Conservation (phyloP, 2,888 invertebrate species). For the Chaetogeoica ovagalla region DNA sequence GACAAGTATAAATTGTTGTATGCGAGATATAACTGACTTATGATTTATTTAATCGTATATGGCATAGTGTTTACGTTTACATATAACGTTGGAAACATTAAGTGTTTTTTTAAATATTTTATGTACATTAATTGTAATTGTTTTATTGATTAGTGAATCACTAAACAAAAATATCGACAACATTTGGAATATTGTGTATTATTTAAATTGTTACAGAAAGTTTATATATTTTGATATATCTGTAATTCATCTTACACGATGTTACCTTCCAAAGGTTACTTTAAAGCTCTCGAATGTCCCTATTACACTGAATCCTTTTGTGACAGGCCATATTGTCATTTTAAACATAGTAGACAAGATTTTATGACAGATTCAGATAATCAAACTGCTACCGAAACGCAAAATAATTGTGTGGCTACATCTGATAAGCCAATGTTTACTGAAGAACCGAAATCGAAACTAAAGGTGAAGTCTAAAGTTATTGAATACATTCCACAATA, state of each 20-base stretch:
- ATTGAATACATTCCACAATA: constrained; percentile 44
- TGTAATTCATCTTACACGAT: constrained; percentile 61
- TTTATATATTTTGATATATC: background rate
- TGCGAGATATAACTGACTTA: background rate
- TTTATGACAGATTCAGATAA: constrained; percentile 15
- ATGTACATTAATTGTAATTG: background rate
- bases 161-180: background rate
- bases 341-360: constrained; percentile 77
- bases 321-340: constrained; percentile 90
- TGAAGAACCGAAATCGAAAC: constrained; percentile 35
- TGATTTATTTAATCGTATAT: background rate
- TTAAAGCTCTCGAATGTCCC: constrained; percentile 83
- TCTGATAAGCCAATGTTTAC: background rate
- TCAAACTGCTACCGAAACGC: background rate
- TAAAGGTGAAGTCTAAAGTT: constrained; percentile 42
- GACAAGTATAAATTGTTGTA: background rate
- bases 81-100: background rate
- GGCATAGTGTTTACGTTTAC: background rate
- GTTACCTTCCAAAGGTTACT: constrained; percentile 89
- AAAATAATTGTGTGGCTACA: constrained; percentile 2
- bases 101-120: background rate
- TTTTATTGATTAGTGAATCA: background rate
- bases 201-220: background rate
- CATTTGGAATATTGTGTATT: background rate
- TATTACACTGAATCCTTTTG: constrained; percentile 79